Conservation (phyloP, 92 coral and sea anemone genomes). For the Zoanthus sansibaricus region DNA sequence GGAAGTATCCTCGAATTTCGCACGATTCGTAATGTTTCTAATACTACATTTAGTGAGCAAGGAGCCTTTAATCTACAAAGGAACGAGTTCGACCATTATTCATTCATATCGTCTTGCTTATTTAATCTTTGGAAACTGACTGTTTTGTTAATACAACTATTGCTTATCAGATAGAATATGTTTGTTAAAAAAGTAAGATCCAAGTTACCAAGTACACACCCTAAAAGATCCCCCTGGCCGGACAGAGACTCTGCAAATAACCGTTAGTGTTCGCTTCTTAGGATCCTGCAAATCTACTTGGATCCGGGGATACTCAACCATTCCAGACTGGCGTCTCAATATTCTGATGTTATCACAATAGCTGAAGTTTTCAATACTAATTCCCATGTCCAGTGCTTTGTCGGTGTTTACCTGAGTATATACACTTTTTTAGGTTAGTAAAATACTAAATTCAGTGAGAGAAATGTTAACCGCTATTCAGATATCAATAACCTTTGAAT, state of each 20-base stretch:
- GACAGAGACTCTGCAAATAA: constrained; percentile 77
- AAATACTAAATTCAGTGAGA: too few species aligned
- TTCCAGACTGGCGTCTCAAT: constrained; percentile 67
- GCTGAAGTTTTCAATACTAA: constrained; percentile 88
- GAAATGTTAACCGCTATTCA: too few species aligned
- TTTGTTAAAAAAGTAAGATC: not conserved
- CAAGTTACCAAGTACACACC: constrained; percentile 54
- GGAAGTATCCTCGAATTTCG: too few species aligned
- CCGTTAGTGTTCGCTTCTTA: constrained; percentile 71
- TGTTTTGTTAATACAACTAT: too few species aligned
- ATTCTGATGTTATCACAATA: constrained; percentile 83
- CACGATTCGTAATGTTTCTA: too few species aligned
- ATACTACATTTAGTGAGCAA: not conserved
- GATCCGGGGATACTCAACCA: constrained; percentile 76
- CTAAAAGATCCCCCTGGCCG: constrained; percentile 91
- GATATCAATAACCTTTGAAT: too few species aligned
- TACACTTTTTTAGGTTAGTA: not conserved
- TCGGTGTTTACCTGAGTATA: constrained; percentile 86
- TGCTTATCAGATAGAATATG: too few species aligned
- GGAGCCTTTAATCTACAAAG: not conserved
- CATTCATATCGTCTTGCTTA: not conserved
- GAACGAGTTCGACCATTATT: not conserved
- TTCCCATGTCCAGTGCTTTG: constrained; percentile 75
- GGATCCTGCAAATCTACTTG: constrained; percentile 88
- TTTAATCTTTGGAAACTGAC: not conserved